These are phyloP conservation scores for Coregonus ussuriensis DNA, from an alignment of 2,797 vertebrate species.

Conservation along the genomic window DNA sequence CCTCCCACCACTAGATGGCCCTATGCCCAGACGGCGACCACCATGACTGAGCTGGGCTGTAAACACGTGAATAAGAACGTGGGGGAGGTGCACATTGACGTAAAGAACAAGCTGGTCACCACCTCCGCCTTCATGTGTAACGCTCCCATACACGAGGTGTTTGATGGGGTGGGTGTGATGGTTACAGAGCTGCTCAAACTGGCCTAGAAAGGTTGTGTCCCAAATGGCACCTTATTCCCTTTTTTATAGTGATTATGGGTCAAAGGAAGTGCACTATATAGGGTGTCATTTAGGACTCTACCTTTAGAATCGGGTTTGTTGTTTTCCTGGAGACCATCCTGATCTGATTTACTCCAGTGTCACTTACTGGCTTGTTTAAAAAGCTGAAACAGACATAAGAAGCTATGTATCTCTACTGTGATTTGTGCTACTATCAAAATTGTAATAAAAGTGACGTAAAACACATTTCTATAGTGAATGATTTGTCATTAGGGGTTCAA, in stretches of 20 bases:
- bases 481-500: background rate
- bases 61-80: conserved; percentile 82
- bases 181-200: conserved; percentile 80
- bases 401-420: background rate
- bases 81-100: conserved; percentile 77
- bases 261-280: background rate
- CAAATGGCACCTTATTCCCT: background rate
- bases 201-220: conserved; percentile 51
- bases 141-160: conserved; percentile 79
- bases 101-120: conserved; percentile 84
- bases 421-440: background rate
- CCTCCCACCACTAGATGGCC: conserved; percentile 75
- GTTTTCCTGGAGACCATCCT: background rate
- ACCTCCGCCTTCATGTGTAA: conserved; percentile 88
- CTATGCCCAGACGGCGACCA: conserved; percentile 71
- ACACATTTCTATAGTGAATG: background rate
- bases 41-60: conserved; percentile 79
- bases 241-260: background rate
- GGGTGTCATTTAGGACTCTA: too few relatives aligned
- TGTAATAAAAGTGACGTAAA: background rate
- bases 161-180: conserved; percentile 82
- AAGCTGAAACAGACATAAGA: too few relatives aligned
- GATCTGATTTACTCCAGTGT: background rate
- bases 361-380: too few relatives aligned
- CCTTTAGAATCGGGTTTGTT: background rate